These are phyloP conservation scores for Eleutherodactylus coqui DNA, from an alignment of 2,797 vertebrate species.

Conservation along the genomic window DNA sequence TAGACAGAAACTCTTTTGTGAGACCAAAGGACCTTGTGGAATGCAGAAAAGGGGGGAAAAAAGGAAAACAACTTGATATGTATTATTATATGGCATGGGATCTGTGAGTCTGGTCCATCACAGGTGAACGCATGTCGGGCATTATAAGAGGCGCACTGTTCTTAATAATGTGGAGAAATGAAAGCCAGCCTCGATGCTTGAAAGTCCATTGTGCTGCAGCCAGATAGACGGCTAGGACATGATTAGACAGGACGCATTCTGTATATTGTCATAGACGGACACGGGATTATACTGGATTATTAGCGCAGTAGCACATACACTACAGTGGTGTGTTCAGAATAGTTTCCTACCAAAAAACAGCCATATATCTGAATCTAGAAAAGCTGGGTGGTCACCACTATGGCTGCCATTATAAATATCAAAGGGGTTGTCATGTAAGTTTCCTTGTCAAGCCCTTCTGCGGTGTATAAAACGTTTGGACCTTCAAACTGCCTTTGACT, in stretches of 20 bases:
- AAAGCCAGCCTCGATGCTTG: neutral
- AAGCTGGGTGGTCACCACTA: neutral
- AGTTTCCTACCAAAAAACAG: neutral
- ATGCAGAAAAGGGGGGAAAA: slow-evolving; percentile 18
- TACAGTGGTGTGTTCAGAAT: neutral
- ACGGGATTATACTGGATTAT: neutral
- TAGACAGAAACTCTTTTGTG: slow-evolving; percentile 24
- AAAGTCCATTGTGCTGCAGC: slow-evolving; percentile 4
- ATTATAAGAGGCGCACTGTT: neutral
- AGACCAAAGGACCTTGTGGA: slow-evolving; percentile 3
- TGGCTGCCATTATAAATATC: too few species aligned
- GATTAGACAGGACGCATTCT: neutral
- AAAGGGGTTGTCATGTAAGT: too few species aligned
- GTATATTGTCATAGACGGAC: neutral
- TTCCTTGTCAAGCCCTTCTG: too few species aligned
- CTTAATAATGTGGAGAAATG: neutral
- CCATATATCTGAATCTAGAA: neutral
- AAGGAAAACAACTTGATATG: slow-evolving; percentile 12
- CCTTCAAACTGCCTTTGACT: too few species aligned
- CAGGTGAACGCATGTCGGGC: slow-evolving; percentile 1
- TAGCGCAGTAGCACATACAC: neutral
- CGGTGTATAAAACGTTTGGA: too few species aligned
- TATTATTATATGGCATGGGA: slow-evolving; percentile 12
- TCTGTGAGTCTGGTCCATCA: slow-evolving; percentile 1
- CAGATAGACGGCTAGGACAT: neutral